A percentile compares a stretch with the other conserved stretches of the same genome.
Conservation (phyloP, 2,888 invertebrate genomes). For the Iphiclides podalirius region DNA sequence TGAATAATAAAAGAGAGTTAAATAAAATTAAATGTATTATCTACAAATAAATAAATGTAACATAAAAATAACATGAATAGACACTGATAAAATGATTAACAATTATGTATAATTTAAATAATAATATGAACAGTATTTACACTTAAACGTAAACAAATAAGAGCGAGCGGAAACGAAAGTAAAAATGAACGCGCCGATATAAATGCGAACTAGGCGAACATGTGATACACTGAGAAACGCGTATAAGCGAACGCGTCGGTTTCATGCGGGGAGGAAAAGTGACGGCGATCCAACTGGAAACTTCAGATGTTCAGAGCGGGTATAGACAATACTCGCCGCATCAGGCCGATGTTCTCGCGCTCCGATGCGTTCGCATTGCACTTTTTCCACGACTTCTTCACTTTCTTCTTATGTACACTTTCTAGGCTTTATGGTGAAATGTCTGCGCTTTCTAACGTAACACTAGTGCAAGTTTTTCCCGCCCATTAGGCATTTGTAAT, state of each 20-base stretch:
- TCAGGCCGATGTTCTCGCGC: constrained; percentile 51
- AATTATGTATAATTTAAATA: no score
- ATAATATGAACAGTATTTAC: no score
- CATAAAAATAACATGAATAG: no score
- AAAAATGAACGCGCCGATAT: constrained; percentile 75
- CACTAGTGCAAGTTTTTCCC: constrained; percentile 77
- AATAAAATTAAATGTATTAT: no score
- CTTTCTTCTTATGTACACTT: constrained; percentile 78
- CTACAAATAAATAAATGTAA: no score
- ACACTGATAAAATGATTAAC: no score
- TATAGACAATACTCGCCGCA: constrained; percentile 38
- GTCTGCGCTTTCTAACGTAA: constrained; percentile 75
- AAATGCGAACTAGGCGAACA: constrained; percentile 67
- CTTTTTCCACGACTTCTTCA: constrained; percentile 74
- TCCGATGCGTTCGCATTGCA: constrained; percentile 56
- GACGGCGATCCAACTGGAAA: constrained; percentile 61
- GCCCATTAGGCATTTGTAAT: constrained; percentile 56
- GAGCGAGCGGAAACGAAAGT: constrained; percentile 79
- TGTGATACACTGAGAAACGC: constrained; percentile 59
- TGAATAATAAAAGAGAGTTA: no score
- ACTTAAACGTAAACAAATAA: constrained; percentile 47
- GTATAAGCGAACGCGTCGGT: constrained; percentile 55
- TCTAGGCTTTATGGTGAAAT: constrained; percentile 77
- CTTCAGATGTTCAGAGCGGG: constrained; percentile 49
- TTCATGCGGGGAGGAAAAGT: constrained; percentile 70